phyloP scores from a whole-genome alignment of 1,140 invertebrate genomes.

The Augochlora pura region DNA sequence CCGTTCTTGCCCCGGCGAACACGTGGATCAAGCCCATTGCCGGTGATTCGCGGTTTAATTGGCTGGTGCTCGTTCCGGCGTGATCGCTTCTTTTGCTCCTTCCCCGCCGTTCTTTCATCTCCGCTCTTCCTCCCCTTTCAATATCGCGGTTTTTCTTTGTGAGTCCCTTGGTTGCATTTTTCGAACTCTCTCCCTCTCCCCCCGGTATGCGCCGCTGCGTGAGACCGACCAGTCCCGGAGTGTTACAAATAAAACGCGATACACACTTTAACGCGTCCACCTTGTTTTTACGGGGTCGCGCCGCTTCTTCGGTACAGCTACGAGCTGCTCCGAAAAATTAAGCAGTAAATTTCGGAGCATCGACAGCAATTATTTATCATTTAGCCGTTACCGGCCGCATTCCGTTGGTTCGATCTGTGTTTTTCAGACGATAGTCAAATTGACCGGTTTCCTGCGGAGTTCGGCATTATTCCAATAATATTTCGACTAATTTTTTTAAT shows the following conservation, averaged over 20 bases:
- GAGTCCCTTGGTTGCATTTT: background rate
- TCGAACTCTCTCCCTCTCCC: background rate
- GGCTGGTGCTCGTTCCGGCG: conserved; percentile 45
- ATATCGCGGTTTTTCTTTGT: conserved; percentile 22
- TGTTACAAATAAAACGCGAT: conserved; percentile 19
- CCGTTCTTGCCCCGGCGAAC: conserved; percentile 13
- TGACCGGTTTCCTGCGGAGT: too few relatives aligned
- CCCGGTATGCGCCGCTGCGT: conserved; percentile 33
- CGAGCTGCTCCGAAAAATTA: too few relatives aligned
- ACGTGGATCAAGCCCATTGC: conserved; percentile 32
- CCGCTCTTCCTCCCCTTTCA: background rate
- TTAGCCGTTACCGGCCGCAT: too few relatives aligned
- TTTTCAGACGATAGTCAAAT: too few relatives aligned
- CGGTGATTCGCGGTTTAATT: conserved; percentile 56
- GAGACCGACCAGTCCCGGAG: conserved; percentile 27
- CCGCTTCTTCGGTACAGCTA: too few relatives aligned
- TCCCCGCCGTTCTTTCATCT: background rate
- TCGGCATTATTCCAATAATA: too few relatives aligned
- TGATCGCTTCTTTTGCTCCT: conserved; percentile 29
- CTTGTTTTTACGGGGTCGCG: background rate
- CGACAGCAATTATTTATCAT: too few relatives aligned
- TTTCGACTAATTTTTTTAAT: too few relatives aligned
- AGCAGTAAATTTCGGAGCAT: too few relatives aligned
- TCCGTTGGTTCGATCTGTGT: too few relatives aligned
- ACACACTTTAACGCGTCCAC: background rate